Base-by-base conservation (phyloP, 1,140 invertebrate species). In the Chironomus striatipennis region DNA sequence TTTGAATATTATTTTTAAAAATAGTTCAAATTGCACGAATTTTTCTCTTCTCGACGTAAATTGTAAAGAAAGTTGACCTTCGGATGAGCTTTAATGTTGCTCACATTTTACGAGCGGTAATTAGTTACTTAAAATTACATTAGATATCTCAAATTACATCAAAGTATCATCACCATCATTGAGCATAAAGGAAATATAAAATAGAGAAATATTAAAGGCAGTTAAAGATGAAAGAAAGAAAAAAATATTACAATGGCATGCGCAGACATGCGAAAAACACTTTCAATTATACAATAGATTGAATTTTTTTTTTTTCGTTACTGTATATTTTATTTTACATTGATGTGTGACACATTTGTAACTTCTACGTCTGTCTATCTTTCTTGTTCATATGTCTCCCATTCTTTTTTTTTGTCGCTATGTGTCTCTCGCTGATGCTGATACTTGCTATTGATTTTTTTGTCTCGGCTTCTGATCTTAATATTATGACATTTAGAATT, bases 261-360 rank as follows among this genome's bases (percentile, higher is more conserved):
- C 47, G 47, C 47, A 57, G 47, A 57, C 12, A 57, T 57, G 47
- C 47, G 47, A 57, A 57, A 57, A 57, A 57, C 47, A 57, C 47
- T 57, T 57, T 57, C 47, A 57, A 57, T 57, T 57, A 57, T n/a
- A 15, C 47, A 57, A 57, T 57, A 57, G 12, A 57, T 57, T 57
- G 47, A 57, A 57, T 57, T 57, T 57, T 57, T 15, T n/a, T 57
- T 57, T 12, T n/a, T n/a, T n/a, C n/a, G n/a, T n/a, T 57, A 57
- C 47, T 34, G 12, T n/a, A 57, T 57, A 47, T 57, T 57, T 57
- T 15, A n/a, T 15, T 57, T 57, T 10, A 57, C 47, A 57, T 57
- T 12, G 12, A 34, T 34, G 1, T 57, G 47, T 57, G 47, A 57
- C 47, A 57, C 47, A 15, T 57, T 57, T 57, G 12, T 34, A 12